Conservation (phyloP, 35 echinoderm and acorn worm genomes). For the Eucidaris tribuloides region DNA sequence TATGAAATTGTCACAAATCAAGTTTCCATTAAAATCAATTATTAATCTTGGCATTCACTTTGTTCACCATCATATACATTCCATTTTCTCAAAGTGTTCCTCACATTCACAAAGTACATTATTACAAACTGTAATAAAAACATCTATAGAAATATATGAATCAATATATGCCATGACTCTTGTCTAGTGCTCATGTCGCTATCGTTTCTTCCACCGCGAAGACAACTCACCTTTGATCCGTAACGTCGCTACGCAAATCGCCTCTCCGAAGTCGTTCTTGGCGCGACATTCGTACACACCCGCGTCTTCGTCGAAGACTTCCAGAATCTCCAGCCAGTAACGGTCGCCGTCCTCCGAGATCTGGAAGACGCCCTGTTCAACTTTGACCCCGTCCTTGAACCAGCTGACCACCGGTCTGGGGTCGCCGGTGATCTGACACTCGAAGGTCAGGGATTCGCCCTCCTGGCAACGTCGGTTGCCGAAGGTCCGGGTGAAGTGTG, state of each 20-base stretch:
- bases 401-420: conserved; percentile 76
- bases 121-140: too few relatives aligned
- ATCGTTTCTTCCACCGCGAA: neutral
- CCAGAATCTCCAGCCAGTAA: conserved; percentile 62
- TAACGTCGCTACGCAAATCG: conserved; percentile 70
- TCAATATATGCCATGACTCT: too few relatives aligned
- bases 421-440: conserved; percentile 67
- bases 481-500: conserved; percentile 72
- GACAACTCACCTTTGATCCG: conserved; percentile 75
- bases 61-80: too few relatives aligned
- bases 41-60: too few relatives aligned
- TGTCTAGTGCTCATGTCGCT: too few relatives aligned
- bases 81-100: too few relatives aligned
- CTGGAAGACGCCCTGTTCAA: conserved; percentile 71
- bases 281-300: conserved; percentile 85
- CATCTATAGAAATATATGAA: too few relatives aligned
- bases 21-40: too few relatives aligned
- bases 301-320: conserved; percentile 86
- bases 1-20: too few relatives aligned
- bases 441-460: conserved; percentile 67
- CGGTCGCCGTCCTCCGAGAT: conserved; percentile 43
- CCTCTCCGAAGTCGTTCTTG: conserved; percentile 71
- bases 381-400: conserved; percentile 79
- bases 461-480: conserved; percentile 69
- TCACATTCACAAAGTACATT: too few relatives aligned